Evolutionary conservation across 2,888 invertebrate genomes (phyloP).

Genomic region (Ectemnius cavifrons): DNA sequence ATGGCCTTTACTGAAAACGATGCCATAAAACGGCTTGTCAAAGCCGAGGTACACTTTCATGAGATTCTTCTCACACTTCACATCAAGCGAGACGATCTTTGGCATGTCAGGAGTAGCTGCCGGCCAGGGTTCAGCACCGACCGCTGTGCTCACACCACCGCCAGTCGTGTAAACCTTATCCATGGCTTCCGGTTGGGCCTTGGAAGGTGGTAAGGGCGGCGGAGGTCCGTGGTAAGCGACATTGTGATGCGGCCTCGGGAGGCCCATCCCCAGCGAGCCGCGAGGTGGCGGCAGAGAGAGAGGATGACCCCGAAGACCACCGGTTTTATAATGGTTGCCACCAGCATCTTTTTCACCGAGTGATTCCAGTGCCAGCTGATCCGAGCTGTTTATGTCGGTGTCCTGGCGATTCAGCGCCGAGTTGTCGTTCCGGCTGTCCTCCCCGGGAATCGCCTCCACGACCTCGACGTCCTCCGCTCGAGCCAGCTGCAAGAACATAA

Average conservation of each 20-base stretch:
- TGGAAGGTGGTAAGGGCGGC: conserved; percentile 81
- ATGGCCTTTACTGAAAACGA: conserved; percentile 96
- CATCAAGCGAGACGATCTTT: conserved; percentile 93
- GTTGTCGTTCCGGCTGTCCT: conserved; percentile 80
- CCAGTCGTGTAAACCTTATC: conserved; percentile 80
- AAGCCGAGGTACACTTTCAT: conserved; percentile 97
- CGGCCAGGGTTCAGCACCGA: conserved; percentile 90
- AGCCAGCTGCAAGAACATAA: conserved; percentile 65
- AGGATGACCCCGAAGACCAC: conserved; percentile 75
- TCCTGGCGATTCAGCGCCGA: conserved; percentile 80
- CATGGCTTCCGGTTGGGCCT: conserved; percentile 81
- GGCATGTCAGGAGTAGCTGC: conserved; percentile 92
- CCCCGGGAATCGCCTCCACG: conserved; percentile 81
- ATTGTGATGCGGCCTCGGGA: conserved; percentile 79
- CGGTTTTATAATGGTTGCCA: conserved; percentile 75
- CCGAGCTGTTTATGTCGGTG: conserved; percentile 82
- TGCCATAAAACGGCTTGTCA: conserved; percentile 96
- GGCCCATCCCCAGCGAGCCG: conserved; percentile 75
- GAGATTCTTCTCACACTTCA: conserved; percentile 95
- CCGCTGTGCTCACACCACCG: conserved; percentile 59
- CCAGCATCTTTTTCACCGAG: conserved; percentile 80
- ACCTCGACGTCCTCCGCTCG: conserved; percentile 82
- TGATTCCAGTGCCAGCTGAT: conserved; percentile 87
- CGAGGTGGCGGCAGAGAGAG: conserved; percentile 79
- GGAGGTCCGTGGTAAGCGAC: conserved; percentile 88